phyloP scores from a whole-genome alignment of 2,888 invertebrate species.

The Troglohyphantes excavatus region DNA sequence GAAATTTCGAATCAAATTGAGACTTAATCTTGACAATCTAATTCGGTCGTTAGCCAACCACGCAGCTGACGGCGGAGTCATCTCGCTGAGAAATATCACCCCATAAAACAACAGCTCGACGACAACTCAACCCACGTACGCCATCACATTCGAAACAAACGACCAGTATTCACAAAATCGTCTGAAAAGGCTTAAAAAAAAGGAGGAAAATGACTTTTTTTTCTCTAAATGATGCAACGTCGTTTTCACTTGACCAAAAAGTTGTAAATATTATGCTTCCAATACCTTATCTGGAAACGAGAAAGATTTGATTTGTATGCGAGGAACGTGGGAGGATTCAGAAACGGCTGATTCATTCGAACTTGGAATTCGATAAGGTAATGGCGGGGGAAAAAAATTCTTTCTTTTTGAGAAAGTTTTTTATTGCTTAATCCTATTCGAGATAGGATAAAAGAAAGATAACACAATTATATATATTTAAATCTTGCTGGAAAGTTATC shows the following conservation, averaged over 20 bases:
- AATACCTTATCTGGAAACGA: constrained; percentile 1
- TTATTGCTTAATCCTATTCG: no score
- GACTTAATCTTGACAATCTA: neutral
- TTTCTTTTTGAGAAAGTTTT: no score
- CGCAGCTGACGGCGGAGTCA: neutral
- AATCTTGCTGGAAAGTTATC: no score
- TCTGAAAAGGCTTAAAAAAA: neutral
- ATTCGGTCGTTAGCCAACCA: neutral
- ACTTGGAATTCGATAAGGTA: neutral
- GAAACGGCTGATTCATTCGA: neutral
- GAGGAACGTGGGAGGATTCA: neutral
- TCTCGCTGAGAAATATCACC: neutral
- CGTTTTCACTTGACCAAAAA: neutral
- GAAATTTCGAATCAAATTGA: neutral
- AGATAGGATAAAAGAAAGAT: no score
- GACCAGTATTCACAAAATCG: neutral
- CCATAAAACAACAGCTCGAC: constrained; percentile 5
- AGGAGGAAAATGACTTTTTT: neutral
- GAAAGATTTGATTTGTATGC: neutral
- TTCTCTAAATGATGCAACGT: neutral
- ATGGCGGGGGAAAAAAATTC: neutral
- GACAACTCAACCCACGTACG: constrained; percentile 2
- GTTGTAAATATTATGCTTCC: neutral
- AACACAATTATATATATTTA: no score
- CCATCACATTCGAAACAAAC: neutral